Evolutionary conservation across 2,888 invertebrate genomes (phyloP), one percentile per base, ranked within the genome.

Genomic region (Eupithecia inturbata): DNA sequence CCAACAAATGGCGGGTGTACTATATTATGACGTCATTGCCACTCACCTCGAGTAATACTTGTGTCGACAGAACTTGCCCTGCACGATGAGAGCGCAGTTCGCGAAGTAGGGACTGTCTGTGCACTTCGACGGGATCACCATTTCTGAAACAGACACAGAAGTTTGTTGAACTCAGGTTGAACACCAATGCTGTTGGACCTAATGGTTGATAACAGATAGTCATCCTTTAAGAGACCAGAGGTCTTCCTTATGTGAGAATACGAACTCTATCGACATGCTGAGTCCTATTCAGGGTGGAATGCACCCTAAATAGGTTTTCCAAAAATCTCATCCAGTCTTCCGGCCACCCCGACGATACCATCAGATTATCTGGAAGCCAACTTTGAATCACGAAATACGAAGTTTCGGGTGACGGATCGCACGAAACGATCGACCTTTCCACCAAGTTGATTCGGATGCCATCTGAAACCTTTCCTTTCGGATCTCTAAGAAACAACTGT

Each of bases 51-150:
- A 98, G 91, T 99, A 99, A 93, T 98, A 99, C 80, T 95, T 95
- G 93, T 99, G 98, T n/a, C 95, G 94, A 89, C 99, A 99, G 89
- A 97, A 98, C 73, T 95, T 95, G 73, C 97, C 98, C 84, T 95
- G 95, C 4, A 99, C 98, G 83, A 99, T 99, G 72, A 99, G 95
- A 63, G 95, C 95, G 90, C 99, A 99, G 88, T 98, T 97, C 70
- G 99, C 98, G 89, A 98, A 97, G 95, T 96, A 97, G 62, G 96
- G 96, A 87, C 97, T 98, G 92, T 99, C 99, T 68, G 96, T 96
- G 89, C 99, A 99, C 84, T 96, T 96, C 16, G 97, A 96, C 82
- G 97, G 96, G 68, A 98, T 95, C 84, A 96, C 96, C 69, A 96
- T 89, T 75, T 96, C 98, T 98, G 93, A 1, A 85, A 73, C 12